A percentile compares a stretch with the other conserved stretches of the same genome.
Evolutionary conservation across 2,113 vertebrate genomes (phyloP).

Genomic region (Proterorhinus semilunaris): DNA sequence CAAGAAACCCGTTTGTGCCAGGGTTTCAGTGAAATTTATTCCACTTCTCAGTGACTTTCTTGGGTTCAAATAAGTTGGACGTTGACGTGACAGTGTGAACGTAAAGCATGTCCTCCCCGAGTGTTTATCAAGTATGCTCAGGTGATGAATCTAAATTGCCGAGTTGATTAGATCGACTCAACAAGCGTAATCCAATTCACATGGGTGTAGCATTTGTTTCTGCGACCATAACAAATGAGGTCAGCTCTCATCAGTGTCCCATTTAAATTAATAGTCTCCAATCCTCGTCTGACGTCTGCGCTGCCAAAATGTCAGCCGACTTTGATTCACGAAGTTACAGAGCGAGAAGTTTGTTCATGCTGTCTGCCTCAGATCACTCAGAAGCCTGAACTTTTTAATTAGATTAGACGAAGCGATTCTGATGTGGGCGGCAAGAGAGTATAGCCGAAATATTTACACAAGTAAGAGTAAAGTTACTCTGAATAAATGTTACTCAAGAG

Average conservation of each 20-base stretch:
- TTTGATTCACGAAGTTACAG: conserved; percentile 2
- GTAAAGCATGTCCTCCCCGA: neutral
- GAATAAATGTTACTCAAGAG: too few species aligned
- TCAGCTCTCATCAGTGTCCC: neutral
- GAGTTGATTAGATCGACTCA: neutral
- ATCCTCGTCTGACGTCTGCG: neutral
- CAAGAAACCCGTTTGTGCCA: too few species aligned
- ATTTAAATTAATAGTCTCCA: neutral
- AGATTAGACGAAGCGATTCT: neutral
- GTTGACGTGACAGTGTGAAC: too few species aligned
- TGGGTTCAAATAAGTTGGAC: too few species aligned
- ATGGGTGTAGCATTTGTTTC: neutral
- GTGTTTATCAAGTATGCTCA: neutral
- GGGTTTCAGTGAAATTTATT: too few species aligned
- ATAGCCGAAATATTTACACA: too few species aligned
- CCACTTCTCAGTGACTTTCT: too few species aligned
- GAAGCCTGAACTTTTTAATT: neutral
- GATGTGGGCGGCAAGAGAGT: neutral
- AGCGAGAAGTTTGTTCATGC: neutral
- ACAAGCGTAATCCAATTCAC: neutral
- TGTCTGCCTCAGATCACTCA: neutral
- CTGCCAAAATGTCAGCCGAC: neutral
- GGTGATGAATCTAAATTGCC: neutral
- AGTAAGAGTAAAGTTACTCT: too few species aligned
- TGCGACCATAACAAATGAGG: conserved; percentile 2